A percentile compares a stretch with the other conserved stretches of the same genome.
Evolutionary conservation across 1,140 invertebrate genomes (phyloP).

Genomic region (Venustaconcha ellipsiformis): DNA sequence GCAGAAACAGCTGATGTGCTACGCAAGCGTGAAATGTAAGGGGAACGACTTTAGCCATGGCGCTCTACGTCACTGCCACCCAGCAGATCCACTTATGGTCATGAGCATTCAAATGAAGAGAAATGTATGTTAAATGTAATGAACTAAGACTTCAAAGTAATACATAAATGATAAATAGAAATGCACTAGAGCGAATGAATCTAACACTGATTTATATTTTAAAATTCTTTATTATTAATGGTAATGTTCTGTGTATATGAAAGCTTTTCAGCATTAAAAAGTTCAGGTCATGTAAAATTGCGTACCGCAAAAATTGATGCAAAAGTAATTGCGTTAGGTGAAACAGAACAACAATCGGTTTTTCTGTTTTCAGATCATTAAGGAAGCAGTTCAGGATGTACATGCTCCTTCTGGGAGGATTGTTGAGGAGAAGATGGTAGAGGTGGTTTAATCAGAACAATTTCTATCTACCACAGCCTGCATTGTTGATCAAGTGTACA

Average conservation of each 20-base stretch:
- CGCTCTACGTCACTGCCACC: neutral
- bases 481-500: neutral
- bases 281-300: no score
- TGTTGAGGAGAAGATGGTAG: conserved; percentile 12
- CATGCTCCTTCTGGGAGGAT: conserved; percentile 1
- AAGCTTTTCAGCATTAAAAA: no score
- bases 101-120: conserved; percentile 2
- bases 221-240: no score
- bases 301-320: no score
- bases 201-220: no score
- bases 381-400: conserved; percentile 5
- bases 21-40: neutral
- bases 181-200: no score
- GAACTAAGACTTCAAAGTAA: no score
- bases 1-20: neutral
- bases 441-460: neutral
- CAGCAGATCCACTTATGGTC: neutral
- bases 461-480: neutral
- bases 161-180: no score
- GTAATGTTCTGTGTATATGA: no score
- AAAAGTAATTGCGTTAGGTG: no score
- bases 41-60: neutral
- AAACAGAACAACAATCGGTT: neutral
- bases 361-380: neutral
- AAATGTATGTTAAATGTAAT: neutral